Percentiles rank a stretch among this genome's conserved stretches.
phyloP scores from a whole-genome alignment of 2,888 invertebrate genomes.

The Yponomeuta cagnagella region DNA sequence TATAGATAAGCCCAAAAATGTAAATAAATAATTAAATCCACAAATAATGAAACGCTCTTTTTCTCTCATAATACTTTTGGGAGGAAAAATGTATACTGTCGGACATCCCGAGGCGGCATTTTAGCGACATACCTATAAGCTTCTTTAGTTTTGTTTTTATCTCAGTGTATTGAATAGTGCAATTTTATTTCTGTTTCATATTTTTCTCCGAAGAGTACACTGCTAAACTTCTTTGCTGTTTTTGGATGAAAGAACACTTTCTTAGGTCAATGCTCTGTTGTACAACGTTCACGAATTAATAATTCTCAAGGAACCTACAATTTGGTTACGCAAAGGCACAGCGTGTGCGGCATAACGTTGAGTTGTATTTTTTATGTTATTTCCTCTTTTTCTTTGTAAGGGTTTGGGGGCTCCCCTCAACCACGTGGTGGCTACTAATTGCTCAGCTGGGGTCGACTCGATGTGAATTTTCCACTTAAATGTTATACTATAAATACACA shows the following conservation, averaged over 20 bases:
- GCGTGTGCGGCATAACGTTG: background rate
- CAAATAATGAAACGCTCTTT: no score
- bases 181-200: no score
- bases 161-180: no score
- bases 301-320: slow-evolving; percentile 22
- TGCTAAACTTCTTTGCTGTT: background rate
- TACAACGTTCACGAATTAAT: slow-evolving; percentile 4
- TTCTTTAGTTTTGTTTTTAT: no score
- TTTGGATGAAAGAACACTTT: background rate
- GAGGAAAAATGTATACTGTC: no score
- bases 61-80: no score
- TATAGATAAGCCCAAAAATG: no score
- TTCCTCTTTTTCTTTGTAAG: slow-evolving; percentile 35
- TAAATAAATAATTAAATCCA: no score
- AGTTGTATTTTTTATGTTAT: background rate
- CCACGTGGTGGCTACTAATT: slow-evolving; percentile 70
- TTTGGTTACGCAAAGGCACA: slow-evolving; percentile 26
- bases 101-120: no score
- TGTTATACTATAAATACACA: slow-evolving; percentile 31
- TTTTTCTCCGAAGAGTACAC: background rate
- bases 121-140: no score
- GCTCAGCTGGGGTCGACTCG: slow-evolving; percentile 67
- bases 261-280: slow-evolving; percentile 1
- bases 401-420: slow-evolving; percentile 44
- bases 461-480: slow-evolving; percentile 61